Percentiles rank a stretch among this genome's conserved stretches.
Evolutionary conservation across 2,113 vertebrate species (phyloP).

Genomic region (Lethenteron reissneri): DNA sequence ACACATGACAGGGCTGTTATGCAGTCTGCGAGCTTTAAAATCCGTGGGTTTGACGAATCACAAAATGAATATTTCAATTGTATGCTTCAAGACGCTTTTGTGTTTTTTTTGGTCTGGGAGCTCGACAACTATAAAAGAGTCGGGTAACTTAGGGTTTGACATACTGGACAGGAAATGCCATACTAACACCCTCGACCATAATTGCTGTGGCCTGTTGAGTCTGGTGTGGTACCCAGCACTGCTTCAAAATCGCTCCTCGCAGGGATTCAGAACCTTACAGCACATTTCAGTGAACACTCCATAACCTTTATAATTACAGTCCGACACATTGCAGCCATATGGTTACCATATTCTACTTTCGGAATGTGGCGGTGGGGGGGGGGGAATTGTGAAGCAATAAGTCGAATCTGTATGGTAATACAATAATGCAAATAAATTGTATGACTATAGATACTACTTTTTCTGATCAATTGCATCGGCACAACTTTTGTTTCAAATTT

Average conservation of each 20-base stretch:
- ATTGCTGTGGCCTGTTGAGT: neutral
- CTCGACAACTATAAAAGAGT: neutral
- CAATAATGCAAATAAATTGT: neutral
- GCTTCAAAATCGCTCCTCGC: neutral
- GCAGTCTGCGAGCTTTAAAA: neutral
- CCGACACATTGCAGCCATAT: neutral
- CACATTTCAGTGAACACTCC: conserved; percentile 1
- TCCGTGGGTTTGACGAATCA: neutral
- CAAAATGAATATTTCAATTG: neutral
- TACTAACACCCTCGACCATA: neutral
- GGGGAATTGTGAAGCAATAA: neutral
- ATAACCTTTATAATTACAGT: neutral
- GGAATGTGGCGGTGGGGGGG: neutral
- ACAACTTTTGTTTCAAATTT: conserved; percentile 1
- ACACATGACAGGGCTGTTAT: neutral
- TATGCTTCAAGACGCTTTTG: neutral
- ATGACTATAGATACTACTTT: neutral
- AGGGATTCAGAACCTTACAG: neutral
- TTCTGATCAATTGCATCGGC: conserved; percentile 4
- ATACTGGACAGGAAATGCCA: conserved; percentile 4
- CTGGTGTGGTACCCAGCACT: neutral
- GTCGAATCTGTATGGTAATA: neutral
- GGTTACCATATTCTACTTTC: neutral
- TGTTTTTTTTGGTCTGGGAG: neutral
- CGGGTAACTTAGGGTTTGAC: neutral